Percentiles rank a stretch among this genome's conserved stretches.
Evolutionary conservation across 2,888 invertebrate genomes (phyloP).

Genomic region (Eupithecia tripunctaria): DNA sequence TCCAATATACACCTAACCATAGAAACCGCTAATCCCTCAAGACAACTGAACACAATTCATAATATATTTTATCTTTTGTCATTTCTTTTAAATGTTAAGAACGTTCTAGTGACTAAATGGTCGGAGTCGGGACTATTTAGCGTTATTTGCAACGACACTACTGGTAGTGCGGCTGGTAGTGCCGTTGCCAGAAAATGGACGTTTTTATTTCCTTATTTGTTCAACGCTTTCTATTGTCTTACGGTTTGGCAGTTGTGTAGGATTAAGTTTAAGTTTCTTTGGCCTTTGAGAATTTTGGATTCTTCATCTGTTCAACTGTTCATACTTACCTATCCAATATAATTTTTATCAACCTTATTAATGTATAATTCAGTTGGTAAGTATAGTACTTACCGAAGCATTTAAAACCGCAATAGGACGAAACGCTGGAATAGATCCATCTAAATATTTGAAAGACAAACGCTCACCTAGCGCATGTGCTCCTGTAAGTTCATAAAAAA

Average conservation of each 20-base stretch:
- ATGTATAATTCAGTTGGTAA: too few species aligned
- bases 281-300: background rate
- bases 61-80: too few species aligned
- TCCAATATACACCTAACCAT: background rate
- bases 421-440: conserved; percentile 50
- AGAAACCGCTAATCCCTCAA: background rate
- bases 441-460: conserved; percentile 36
- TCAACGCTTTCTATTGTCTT: background rate
- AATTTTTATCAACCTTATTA: background rate
- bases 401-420: conserved; percentile 39
- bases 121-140: too few species aligned
- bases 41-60: background rate
- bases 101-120: too few species aligned
- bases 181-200: too few species aligned
- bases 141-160: too few species aligned
- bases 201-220: background rate
- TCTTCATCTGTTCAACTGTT: background rate
- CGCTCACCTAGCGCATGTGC: conserved; percentile 42
- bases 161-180: too few species aligned
- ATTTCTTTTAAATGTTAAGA: too few species aligned
- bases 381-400: conserved; percentile 43
- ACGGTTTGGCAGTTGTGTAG: background rate
- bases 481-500: conserved; percentile 40
- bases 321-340: too few species aligned
- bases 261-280: background rate